Evolutionary conservation across 2,113 vertebrate genomes (phyloP).

Genomic region (Zosterops hypoxanthus): DNA sequence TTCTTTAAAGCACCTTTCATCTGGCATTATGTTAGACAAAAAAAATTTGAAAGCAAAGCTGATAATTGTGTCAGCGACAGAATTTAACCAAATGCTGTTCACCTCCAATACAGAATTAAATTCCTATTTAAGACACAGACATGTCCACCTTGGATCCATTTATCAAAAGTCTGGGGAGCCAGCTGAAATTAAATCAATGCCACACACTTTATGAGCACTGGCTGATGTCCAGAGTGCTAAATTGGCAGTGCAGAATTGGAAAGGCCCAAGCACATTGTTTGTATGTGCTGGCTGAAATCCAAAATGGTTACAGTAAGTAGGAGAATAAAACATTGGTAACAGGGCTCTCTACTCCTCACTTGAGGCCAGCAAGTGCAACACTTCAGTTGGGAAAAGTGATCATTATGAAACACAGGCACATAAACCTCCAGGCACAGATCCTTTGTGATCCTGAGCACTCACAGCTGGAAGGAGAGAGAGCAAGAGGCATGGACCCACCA

Average conservation of each 20-base stretch:
- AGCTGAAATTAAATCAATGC: slow-evolving; percentile 63
- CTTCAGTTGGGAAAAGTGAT: neutral
- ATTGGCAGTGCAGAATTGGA: slow-evolving; percentile 48
- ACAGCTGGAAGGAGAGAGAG: neutral
- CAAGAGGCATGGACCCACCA: neutral
- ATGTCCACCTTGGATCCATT: neutral
- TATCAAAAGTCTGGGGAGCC: slow-evolving; percentile 54
- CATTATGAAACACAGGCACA: neutral
- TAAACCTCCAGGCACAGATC: neutral
- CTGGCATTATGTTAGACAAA: neutral
- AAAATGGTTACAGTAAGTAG: slow-evolving; percentile 52
- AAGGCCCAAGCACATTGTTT: slow-evolving; percentile 51
- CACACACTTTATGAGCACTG: slow-evolving; percentile 47
- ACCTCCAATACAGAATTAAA: neutral
- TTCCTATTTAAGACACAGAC: slow-evolving; percentile 4
- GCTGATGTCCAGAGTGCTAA: slow-evolving; percentile 59
- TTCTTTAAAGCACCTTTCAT: neutral
- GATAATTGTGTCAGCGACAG: neutral
- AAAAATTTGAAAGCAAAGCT: neutral
- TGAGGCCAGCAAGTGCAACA: neutral
- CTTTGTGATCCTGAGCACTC: neutral
- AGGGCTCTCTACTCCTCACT: slow-evolving; percentile 20
- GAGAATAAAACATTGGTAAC: slow-evolving; percentile 55
- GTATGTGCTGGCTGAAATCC: slow-evolving; percentile 49
- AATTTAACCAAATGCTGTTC: neutral